Conservation (phyloP, 2,797 vertebrate species). For the Anableps anableps region DNA sequence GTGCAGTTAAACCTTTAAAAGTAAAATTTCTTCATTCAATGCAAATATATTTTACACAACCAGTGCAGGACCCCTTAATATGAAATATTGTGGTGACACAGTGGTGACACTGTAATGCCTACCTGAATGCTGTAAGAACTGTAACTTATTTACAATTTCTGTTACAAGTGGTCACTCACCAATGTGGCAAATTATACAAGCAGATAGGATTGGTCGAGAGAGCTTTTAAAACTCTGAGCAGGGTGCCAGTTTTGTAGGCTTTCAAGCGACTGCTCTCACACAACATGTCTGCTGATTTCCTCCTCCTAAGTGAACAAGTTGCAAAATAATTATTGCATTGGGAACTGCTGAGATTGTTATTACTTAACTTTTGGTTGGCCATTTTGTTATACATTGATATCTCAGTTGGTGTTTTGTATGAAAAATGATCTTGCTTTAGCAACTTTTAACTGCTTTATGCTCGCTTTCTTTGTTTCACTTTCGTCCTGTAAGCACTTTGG, state of each 20-base stretch:
- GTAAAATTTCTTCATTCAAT: background rate
- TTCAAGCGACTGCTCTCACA: background rate
- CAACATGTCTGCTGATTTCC: background rate
- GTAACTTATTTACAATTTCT: background rate
- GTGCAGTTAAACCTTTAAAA: background rate
- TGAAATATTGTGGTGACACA: background rate
- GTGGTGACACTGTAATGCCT: background rate
- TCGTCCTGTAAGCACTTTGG: background rate
- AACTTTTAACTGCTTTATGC: no score
- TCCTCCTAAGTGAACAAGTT: background rate
- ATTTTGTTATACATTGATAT: background rate
- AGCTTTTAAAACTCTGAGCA: background rate
- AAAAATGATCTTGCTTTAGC: no score
- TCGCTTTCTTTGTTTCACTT: background rate
- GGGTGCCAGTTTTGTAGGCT: background rate
- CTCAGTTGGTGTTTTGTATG: background rate
- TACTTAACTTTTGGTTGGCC: background rate
- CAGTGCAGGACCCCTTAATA: background rate
- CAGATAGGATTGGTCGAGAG: background rate
- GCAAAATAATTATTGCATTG: background rate
- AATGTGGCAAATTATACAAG: background rate
- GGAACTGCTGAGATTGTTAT: background rate
- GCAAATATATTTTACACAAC: background rate
- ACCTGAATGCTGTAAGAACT: background rate
- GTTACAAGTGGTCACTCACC: background rate